Base-by-base conservation (phyloP, 1,140 invertebrate species). In the Subanguina moxae region DNA sequence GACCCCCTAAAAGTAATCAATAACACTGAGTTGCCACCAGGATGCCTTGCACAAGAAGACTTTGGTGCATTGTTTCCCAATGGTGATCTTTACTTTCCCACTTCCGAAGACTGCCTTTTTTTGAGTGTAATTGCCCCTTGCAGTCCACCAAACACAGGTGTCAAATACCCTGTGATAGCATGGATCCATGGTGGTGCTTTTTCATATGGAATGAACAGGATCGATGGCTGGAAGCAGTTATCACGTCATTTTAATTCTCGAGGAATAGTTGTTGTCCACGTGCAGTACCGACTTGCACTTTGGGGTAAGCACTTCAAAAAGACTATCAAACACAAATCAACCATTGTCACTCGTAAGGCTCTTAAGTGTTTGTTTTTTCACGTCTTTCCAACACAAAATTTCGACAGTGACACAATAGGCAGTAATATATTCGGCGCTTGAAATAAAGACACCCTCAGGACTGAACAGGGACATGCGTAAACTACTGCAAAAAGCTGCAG, bases 241-340 rank as follows among this genome's bases (percentile, higher is more conserved):
- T 78, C 67, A 82, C 82, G 62, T 19, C 48, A 52, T 15, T 52
- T 52, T 15, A 52, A 52, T 52, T 25, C 48, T 8, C 48, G 48
- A 42, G 52, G 59, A 76, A 87, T 95, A n/a, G 90, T 96, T 57
- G 85, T 94, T 66, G 91, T 94, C 5, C 90, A 91, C 28, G 91
- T 94, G 88, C 91, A 94, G 81, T 95, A 96, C 82, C 87, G 93
- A 65, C 88, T 95, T 0, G 92, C 91, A 5, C 90, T 90, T 25
- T 86, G 94, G 1, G 93, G 93, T 8, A 95, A 94, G 84, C 86
- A 28, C 11, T 25, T 45, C 17, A 58, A 11, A n/a, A 45, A 45
- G 43, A 13, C 43, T 45, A 13, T 45, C 43, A 45, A 45, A 13
- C n/a, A 13, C 11, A 45, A 45, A 13, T 11, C 11, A 13, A 45